Evolutionary conservation across 2,888 invertebrate genomes (phyloP).

Genomic region (Seladonia tumulorum): DNA sequence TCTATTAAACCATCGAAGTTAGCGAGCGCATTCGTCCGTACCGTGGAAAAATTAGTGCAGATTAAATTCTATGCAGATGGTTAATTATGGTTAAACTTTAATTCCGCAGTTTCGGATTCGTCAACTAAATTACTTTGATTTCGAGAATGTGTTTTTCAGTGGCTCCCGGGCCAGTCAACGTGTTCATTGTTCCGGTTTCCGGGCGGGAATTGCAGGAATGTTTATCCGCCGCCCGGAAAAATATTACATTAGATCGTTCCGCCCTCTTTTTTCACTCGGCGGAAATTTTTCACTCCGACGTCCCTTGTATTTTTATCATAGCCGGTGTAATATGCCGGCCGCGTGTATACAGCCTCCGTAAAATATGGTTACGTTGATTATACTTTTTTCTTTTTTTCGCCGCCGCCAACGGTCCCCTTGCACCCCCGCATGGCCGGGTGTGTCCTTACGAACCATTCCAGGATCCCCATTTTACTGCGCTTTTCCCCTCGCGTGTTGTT

Average conservation of each 20-base stretch:
- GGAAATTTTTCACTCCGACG: conserved; percentile 41
- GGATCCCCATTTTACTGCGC: conserved; percentile 45
- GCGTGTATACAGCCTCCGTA: conserved; percentile 55
- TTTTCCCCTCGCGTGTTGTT: conserved; percentile 53
- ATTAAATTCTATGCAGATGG: background rate
- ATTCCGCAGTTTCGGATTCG: background rate
- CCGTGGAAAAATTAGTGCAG: background rate
- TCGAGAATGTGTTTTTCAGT: background rate
- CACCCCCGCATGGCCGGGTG: background rate
- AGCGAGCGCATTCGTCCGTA: background rate
- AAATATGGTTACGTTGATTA: conserved; percentile 70
- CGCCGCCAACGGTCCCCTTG: background rate
- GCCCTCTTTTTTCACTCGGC: conserved; percentile 6
- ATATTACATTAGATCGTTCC: conserved; percentile 47
- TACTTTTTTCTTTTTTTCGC: conserved; percentile 48
- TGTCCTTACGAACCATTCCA: conserved; percentile 49
- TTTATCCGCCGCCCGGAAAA: conserved; percentile 26
- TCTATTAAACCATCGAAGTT: background rate
- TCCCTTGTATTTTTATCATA: conserved; percentile 45
- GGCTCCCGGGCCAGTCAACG: background rate
- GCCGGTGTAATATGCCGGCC: conserved; percentile 41
- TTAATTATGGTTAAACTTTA: background rate
- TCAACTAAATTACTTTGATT: background rate
- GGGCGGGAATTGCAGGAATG: conserved; percentile 23
- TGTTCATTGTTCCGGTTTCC: background rate